Percentiles rank a stretch among this genome's conserved stretches.
phyloP scores from a whole-genome alignment of 1,140 invertebrate genomes.

The Neodiprion lecontei region DNA sequence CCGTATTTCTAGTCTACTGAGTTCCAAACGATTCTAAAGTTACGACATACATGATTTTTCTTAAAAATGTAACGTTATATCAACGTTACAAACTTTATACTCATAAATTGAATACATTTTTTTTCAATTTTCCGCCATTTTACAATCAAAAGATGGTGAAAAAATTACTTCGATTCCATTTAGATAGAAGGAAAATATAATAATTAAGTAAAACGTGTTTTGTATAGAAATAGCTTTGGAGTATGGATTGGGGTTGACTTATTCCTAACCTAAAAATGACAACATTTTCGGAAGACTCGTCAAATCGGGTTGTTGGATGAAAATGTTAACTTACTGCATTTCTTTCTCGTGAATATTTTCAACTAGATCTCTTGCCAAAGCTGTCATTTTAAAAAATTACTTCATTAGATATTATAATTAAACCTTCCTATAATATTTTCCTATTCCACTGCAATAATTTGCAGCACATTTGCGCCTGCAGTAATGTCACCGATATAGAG shows the following conservation, averaged over 20 bases:
- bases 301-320: neutral
- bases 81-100: conserved; percentile 26
- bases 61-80: neutral
- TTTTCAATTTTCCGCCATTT: no score
- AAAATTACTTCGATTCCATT: conserved; percentile 3
- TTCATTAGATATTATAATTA: no score
- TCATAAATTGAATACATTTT: no score
- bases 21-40: neutral
- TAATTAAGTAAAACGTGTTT: neutral
- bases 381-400: conserved; percentile 44
- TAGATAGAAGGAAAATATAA: neutral
- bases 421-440: no score
- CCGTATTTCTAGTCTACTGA: neutral
- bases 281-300: neutral
- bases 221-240: conserved; percentile 3
- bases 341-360: conserved; percentile 55
- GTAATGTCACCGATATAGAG: no score
- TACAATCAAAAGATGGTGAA: neutral
- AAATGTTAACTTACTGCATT: conserved; percentile 45
- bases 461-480: no score
- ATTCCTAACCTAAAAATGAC: neutral
- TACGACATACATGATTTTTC: neutral
- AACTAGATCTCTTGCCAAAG: conserved; percentile 45
- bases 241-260: neutral
- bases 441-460: no score